Base-by-base conservation (phyloP, 1,140 invertebrate species). In the Drosophila subobscura region DNA sequence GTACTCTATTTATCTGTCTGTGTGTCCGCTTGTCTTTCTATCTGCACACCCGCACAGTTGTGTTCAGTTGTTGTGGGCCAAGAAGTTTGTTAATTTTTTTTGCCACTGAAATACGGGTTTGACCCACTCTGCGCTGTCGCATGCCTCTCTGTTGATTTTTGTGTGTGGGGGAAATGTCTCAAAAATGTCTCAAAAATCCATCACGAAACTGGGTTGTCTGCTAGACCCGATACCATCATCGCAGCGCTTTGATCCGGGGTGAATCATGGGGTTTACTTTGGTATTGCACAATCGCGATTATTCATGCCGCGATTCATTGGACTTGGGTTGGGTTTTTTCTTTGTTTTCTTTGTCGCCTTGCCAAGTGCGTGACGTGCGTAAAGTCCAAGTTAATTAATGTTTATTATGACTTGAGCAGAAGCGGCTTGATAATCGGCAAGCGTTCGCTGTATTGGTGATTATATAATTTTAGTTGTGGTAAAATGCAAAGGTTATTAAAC, bases 291-390 rank as follows among this genome's bases (percentile, higher is more conserved):
- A 77, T 64, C 81, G 77, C 49, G 77, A 70, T 80, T 85, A 84
- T 77, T 85, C 81, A 85, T 81, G 51, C 77, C 80, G 59, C 71
- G 80, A 85, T 77, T 73, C 68, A 60, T 49, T 60, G 80, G 53
- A 23, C 45, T 57, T 64, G 52, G 46, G 44, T 55, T 64, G 37
- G 67, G 70, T 57, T 83, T 75, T 55, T 63, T 54, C 14, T 33
- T 59, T 70, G 41, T 50, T 37, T 27, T 63, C 50, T 52, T 33
- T 67, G 45, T 67, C 44, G 33, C 8, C 6, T 40, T 54, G 45
- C 44, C 27, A 40, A 58, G 58, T 85, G 77, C 80, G 83, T 85
- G 80, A 86, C 67, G 64, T 73, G 80, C 77, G 57, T 85, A 29
- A 77, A 74, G 10, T 86, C 47, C 50, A 49, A 67, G 67, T 33